Percentiles rank a stretch among this genome's conserved stretches.
Conservation (phyloP, 2,797 vertebrate genomes). For the Sebastes ruberrimus region DNA sequence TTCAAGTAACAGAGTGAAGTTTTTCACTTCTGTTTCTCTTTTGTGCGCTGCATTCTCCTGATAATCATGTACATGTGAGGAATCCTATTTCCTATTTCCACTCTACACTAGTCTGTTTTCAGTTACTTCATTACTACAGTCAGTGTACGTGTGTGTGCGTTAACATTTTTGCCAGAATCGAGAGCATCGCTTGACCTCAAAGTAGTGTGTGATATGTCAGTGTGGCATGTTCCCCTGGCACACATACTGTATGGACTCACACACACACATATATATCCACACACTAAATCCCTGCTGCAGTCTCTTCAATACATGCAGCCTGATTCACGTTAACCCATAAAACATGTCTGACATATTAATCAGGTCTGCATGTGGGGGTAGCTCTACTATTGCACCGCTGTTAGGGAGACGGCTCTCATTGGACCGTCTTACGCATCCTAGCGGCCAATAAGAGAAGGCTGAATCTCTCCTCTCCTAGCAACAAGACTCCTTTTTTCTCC, state of each 20-base stretch:
- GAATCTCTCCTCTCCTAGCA: constrained; percentile 93
- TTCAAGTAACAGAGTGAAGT: constrained; percentile 26
- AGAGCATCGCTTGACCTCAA: constrained; percentile 58
- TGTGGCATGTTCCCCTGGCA: constrained; percentile 26
- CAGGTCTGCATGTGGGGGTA: constrained; percentile 81
- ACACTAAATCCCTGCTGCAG: constrained; percentile 63
- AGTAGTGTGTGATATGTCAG: constrained; percentile 35
- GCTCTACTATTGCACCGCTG: constrained; percentile 73
- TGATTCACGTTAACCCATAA: constrained; percentile 84
- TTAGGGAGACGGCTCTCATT: constrained; percentile 77
- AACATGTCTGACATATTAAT: constrained; percentile 88
- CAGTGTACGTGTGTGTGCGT: not conserved
- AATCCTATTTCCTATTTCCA: constrained; percentile 59
- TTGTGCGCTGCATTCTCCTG: constrained; percentile 38
- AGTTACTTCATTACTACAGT: constrained; percentile 54
- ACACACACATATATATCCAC: constrained; percentile 16
- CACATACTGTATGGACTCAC: constrained; percentile 22
- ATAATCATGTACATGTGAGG: constrained; percentile 65
- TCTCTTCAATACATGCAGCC: constrained; percentile 74
- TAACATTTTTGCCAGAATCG: constrained; percentile 36
- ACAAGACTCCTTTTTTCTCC: constrained; percentile 85
- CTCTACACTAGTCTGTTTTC: constrained; percentile 47
- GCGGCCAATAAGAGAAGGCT: constrained; percentile 84
- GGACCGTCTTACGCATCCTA: constrained; percentile 77
- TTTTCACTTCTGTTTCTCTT: constrained; percentile 53